phyloP scores from a whole-genome alignment of 2,113 vertebrate genomes.

The Ceratotherium simum region DNA sequence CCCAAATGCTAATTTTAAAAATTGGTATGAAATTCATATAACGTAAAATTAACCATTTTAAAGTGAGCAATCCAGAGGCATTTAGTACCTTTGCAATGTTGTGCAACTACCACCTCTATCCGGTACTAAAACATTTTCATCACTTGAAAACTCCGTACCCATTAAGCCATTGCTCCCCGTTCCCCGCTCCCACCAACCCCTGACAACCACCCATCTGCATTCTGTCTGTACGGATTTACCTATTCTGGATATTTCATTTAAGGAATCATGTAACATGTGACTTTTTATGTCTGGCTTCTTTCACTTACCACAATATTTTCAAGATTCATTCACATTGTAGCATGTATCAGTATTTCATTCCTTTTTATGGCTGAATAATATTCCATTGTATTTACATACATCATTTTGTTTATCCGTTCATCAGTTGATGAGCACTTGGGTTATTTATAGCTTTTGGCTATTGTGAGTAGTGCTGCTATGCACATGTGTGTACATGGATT shows the following conservation, averaged over 20 bases:
- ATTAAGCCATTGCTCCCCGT: rapidly evolving
- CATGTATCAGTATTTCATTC: rapidly evolving
- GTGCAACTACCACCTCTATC: neutral
- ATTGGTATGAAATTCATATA: neutral
- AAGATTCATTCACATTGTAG: neutral
- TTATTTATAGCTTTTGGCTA: too few species aligned
- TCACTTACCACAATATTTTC: neutral
- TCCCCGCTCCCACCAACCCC: neutral
- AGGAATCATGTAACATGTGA: rapidly evolving
- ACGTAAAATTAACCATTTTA: neutral
- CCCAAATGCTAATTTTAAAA: neutral
- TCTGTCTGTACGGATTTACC: neutral
- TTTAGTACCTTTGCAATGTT: rapidly evolving
- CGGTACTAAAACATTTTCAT: neutral
- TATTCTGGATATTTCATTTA: neutral
- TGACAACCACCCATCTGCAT: neutral
- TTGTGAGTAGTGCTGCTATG: rapidly evolving
- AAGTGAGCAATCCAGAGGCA: neutral
- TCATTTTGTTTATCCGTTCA: rapidly evolving
- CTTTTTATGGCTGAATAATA: neutral
- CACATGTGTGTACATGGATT: rapidly evolving
- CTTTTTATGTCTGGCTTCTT: neutral
- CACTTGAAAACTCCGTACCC: neutral
- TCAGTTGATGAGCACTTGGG: rapidly evolving
- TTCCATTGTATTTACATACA: rapidly evolving